Base-by-base conservation (phyloP, 1,140 invertebrate genomes). In the Lasioglossum albipes region DNA sequence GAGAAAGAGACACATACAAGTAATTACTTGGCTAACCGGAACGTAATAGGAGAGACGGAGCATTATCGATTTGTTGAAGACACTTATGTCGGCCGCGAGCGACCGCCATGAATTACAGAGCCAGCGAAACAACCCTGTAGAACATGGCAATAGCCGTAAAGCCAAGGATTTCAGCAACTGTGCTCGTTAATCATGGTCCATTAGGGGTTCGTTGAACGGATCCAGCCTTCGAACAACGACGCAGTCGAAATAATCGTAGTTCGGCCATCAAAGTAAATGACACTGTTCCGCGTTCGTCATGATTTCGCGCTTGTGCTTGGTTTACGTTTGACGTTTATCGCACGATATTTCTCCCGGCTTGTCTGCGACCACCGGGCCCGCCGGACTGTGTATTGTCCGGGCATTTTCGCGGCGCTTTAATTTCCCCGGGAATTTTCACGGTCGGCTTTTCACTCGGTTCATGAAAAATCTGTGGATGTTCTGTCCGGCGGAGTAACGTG, bases 131-230 rank as follows among this genome's bases (percentile, higher is more conserved):
- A 62, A 18, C 27, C 12, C 16, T 54, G 13, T 16, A 18, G 13
- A 16, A 54, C 52, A 71, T 27, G 13, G 10, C 42, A 13, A 62
- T 52, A 20, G 9, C 27, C 67, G 67, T 62, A 36, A 42, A 78
- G 20, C 68, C 68, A 41, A 41, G 68, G 75, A 78, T 64, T 70
- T 78, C 31, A 78, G 31, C 45, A 31, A 18, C 20, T 5, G 13
- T 2, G 9, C n/a, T 79, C 59, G 27, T 79, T 79, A 79, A 79
- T 73, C 76, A 73, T 78, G 42, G 20, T 22, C 6, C 41, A 16
- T 73, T 62, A 42, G 57, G 36, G 36, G 36, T 36, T 36, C 36
- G 36, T 36, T 36, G 36, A 36, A 36, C 36, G 36, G 36, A 9
- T 22, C n/a, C 20, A 16, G 5, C 7, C 6, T 45, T 7, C 20